Evolutionary conservation across 2,113 vertebrate species (phyloP).

Genomic region (Hemicordylus capensis): DNA sequence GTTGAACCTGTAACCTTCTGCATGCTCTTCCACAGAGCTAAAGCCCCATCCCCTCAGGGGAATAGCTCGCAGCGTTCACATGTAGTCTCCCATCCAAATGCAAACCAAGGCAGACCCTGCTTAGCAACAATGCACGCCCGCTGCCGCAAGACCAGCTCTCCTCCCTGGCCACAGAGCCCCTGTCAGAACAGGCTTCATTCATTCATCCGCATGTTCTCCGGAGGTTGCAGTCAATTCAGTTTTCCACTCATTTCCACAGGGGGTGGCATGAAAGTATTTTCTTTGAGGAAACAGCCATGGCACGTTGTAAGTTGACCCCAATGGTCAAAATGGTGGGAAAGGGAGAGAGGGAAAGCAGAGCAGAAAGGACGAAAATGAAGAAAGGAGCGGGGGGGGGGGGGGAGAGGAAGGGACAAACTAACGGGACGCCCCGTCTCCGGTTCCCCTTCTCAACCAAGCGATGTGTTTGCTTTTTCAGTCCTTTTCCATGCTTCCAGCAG

Average conservation of each 20-base stretch:
- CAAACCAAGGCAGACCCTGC: too few species aligned
- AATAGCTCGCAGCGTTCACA: too few species aligned
- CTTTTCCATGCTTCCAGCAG: slow-evolving; percentile 32
- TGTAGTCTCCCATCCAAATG: too few species aligned
- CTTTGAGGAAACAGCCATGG: neutral
- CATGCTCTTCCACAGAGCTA: too few species aligned
- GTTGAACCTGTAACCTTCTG: too few species aligned
- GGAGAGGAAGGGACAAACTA: neutral
- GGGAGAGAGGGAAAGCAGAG: too few species aligned
- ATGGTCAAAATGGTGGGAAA: neutral
- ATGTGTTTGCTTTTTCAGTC: neutral
- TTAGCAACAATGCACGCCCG: too few species aligned
- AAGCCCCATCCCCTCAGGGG: too few species aligned
- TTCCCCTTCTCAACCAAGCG: slow-evolving; percentile 25
- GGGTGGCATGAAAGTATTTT: neutral
- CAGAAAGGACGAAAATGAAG: too few species aligned
- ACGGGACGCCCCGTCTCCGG: slow-evolving; percentile 10
- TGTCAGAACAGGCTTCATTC: neutral
- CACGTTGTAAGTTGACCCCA: neutral
- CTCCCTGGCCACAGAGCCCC: neutral
- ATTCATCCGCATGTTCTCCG: neutral
- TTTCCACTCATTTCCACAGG: slow-evolving; percentile 20
- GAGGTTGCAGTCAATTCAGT: slow-evolving; percentile 1
- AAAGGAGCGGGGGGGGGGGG: neutral
- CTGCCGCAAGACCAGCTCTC: too few species aligned